phyloP scores from a whole-genome alignment of 1,140 invertebrate species.

The Drosophila ananassae region DNA sequence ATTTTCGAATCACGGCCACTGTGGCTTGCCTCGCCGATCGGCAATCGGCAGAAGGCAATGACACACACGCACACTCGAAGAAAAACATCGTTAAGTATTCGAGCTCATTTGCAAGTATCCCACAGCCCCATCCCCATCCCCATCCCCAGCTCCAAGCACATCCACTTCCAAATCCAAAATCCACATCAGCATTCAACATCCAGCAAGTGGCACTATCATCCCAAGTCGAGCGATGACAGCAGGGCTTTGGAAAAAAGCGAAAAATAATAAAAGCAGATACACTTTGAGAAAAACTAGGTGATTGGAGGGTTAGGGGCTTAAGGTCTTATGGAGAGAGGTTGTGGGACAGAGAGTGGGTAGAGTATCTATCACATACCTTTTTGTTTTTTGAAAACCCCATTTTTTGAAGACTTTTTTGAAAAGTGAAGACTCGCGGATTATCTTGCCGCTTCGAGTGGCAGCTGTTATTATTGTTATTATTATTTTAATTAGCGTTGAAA shows the following conservation, averaged over 20 bases:
- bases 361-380: no score
- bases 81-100: slow-evolving; percentile 3
- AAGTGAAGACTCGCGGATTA: slow-evolving; percentile 40
- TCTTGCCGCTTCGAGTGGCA: slow-evolving; percentile 71
- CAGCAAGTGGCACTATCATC: slow-evolving; percentile 74
- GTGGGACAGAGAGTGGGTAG: no score
- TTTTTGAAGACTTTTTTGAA: neutral
- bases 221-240: slow-evolving; percentile 37
- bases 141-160: neutral
- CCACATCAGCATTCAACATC: neutral
- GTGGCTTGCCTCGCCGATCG: slow-evolving; percentile 16
- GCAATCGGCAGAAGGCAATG: slow-evolving; percentile 24
- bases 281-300: neutral
- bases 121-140: neutral
- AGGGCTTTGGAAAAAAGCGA: slow-evolving; percentile 19
- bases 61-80: slow-evolving; percentile 9
- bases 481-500: slow-evolving; percentile 80
- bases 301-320: no score
- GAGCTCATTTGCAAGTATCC: slow-evolving; percentile 30
- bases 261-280: neutral
- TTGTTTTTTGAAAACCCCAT: neutral
- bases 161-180: slow-evolving; percentile 1
- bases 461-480: slow-evolving; percentile 76
- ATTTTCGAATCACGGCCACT: slow-evolving; percentile 2
- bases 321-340: no score